Evolutionary conservation across 2,797 vertebrate genomes (phyloP).

Genomic region (Cryptoprocta ferox): DNA sequence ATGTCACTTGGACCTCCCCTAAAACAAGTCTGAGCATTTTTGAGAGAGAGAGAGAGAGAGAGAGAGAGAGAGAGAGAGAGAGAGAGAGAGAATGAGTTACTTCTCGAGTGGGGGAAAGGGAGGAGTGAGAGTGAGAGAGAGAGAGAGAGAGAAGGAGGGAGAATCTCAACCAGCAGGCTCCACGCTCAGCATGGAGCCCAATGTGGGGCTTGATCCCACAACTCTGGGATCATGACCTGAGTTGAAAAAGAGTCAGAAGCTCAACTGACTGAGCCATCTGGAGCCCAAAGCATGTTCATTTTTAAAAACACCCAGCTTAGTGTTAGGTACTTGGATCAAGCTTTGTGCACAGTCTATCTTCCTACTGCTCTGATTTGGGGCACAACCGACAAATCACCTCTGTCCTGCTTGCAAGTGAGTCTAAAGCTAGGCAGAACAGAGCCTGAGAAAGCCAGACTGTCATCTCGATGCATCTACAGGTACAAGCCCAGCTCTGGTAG

Average conservation of each 20-base stretch:
- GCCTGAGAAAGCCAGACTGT: not conserved
- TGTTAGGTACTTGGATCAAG: not conserved
- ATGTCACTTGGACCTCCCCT: not conserved
- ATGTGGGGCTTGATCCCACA: too few relatives aligned
- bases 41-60: too few relatives aligned
- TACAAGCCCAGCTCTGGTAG: not conserved
- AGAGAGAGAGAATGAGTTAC: too few relatives aligned
- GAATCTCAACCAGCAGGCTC: too few relatives aligned
- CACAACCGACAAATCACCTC: not conserved
- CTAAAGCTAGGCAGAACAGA: not conserved
- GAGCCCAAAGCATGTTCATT: not conserved
- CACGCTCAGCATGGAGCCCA: too few relatives aligned
- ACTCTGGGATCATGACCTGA: too few relatives aligned
- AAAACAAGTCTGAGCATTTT: not conserved
- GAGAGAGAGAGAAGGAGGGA: too few relatives aligned
- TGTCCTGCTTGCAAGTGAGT: not conserved
- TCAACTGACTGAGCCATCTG: too few relatives aligned
- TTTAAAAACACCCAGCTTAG: not conserved
- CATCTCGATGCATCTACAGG: not conserved
- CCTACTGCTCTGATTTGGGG: not conserved
- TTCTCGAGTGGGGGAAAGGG: too few relatives aligned
- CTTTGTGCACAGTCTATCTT: not conserved
- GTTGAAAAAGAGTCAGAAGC: too few relatives aligned
- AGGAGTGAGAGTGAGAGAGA: too few relatives aligned
- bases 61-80: too few relatives aligned